phyloP scores from a whole-genome alignment of 2,888 invertebrate genomes.

The Spodoptera exigua region DNA sequence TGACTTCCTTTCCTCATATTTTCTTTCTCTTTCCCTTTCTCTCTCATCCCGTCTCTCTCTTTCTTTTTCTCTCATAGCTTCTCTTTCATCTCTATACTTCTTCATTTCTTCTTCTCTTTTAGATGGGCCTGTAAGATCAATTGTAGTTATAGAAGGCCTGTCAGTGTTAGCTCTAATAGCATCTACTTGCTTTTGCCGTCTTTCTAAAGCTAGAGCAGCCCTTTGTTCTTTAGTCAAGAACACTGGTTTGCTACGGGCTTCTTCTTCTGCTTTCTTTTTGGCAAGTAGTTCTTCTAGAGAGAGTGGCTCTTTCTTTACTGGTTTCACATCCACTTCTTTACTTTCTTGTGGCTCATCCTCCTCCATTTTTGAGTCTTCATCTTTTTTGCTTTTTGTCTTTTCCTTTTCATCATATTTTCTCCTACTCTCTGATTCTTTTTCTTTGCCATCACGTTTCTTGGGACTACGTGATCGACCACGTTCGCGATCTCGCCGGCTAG shows the following conservation, averaged over 20 bases:
- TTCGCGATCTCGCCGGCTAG: conserved; percentile 61
- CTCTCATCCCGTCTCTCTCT: conserved; percentile 91
- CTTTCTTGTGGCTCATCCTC: conserved; percentile 79
- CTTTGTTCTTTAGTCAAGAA: conserved; percentile 99
- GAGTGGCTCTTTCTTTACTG: conserved; percentile 92
- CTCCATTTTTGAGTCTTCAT: conserved; percentile 72
- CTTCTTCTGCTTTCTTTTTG: conserved; percentile 98
- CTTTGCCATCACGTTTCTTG: conserved; percentile 81
- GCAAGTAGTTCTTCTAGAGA: conserved; percentile 98
- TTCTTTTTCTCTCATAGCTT: conserved; percentile 75
- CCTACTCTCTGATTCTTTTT: conserved; percentile 61
- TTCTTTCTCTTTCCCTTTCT: conserved; percentile 81
- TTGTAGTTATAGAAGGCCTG: conserved; percentile 79
- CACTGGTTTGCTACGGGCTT: conserved; percentile 98
- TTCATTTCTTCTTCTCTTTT: conserved; percentile 83
- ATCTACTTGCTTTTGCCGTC: conserved; percentile 96
- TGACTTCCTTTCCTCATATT: conserved; percentile 87
- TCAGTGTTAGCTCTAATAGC: conserved; percentile 92
- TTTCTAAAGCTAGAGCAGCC: conserved; percentile 95
- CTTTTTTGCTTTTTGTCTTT: conserved; percentile 76
- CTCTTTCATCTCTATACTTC: conserved; percentile 72
- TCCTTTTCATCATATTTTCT: conserved; percentile 82
- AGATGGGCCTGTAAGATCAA: conserved; percentile 86
- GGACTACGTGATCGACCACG: conserved; percentile 79
- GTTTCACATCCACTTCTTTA: conserved; percentile 77